Percentiles rank a stretch among this genome's conserved stretches.
Conservation (phyloP, 2,888 invertebrate genomes). For the Cosmopolites sordidus region DNA sequence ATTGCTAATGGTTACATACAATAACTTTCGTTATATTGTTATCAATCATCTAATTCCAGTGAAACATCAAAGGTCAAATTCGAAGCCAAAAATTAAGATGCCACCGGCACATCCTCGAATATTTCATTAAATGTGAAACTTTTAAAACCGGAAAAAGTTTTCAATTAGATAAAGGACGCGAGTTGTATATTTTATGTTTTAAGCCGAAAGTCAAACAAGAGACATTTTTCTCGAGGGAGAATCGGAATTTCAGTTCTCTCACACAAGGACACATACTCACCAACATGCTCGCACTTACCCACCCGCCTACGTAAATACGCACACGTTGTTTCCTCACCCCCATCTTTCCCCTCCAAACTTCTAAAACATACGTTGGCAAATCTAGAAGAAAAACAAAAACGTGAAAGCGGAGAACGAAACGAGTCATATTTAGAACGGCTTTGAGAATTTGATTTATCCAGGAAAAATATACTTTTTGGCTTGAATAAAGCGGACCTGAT, state of each 20-base stretch:
- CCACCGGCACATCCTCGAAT: too few species aligned
- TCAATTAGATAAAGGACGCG: background rate
- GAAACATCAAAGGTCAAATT: too few species aligned
- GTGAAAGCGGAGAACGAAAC: background rate
- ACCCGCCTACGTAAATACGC: too few species aligned
- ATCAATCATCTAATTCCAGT: too few species aligned
- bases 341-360: too few species aligned
- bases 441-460: background rate
- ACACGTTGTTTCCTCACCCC: too few species aligned
- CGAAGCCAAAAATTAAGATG: too few species aligned
- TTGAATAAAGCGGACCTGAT: too few species aligned
- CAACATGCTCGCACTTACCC: background rate
- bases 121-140: too few species aligned
- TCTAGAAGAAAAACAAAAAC: constrained; percentile 1
- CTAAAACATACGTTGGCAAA: background rate
- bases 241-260: background rate
- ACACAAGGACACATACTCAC: background rate
- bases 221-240: background rate
- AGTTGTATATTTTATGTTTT: background rate
- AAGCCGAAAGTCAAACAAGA: background rate
- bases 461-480: background rate
- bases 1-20: too few species aligned
- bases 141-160: background rate
- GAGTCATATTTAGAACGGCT: background rate
- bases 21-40: too few species aligned